Conservation (phyloP, 2,113 vertebrate species). For the Puffinus mauretanicus region DNA sequence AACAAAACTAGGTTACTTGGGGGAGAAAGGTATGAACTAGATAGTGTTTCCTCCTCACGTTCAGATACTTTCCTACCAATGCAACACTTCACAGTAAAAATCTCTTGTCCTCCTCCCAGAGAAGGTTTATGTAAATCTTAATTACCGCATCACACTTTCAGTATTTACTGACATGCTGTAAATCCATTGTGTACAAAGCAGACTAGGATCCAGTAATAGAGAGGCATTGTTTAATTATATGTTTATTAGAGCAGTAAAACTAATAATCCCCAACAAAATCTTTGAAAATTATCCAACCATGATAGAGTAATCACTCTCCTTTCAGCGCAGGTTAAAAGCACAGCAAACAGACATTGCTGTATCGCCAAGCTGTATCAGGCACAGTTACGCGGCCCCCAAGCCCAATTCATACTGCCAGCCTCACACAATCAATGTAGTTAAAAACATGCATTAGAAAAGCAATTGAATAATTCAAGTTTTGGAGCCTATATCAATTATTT, state of each 20-base stretch:
- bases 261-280: conserved; percentile 67
- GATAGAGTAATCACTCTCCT: conserved; percentile 39
- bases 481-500: neutral
- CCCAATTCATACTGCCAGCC: neutral
- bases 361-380: neutral
- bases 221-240: conserved; percentile 55
- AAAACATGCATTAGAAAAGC: neutral
- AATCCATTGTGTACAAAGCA: conserved; percentile 52
- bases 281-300: conserved; percentile 38
- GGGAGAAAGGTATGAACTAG: neutral
- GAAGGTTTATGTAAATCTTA: conserved; percentile 59
- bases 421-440: neutral
- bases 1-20: neutral
- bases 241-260: conserved; percentile 65
- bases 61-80: neutral
- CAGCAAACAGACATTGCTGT: neutral
- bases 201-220: conserved; percentile 40
- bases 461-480: neutral
- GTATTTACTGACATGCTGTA: conserved; percentile 56
- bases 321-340: neutral
- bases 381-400: rapidly evolving
- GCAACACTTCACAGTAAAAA: neutral
- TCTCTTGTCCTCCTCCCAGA: neutral
- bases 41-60: neutral
- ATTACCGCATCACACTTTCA: conserved; percentile 36